Conservation (phyloP, 2,888 invertebrate species). For the Platerodrilus igneus region DNA sequence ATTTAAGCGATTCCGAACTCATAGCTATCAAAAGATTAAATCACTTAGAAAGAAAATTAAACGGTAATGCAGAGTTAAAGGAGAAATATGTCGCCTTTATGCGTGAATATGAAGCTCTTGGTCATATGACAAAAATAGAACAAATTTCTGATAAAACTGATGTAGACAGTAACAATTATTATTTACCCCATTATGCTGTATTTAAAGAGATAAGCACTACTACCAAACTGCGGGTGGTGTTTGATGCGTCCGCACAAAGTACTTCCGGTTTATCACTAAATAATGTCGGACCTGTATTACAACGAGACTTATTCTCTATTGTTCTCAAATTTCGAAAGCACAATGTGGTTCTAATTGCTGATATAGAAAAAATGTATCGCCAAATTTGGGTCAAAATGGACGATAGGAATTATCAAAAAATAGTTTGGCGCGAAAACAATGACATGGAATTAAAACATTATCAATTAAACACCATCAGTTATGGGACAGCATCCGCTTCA, state of each 20-base stretch:
- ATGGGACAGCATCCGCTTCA: slow-evolving; percentile 21
- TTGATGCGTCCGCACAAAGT: slow-evolving; percentile 16
- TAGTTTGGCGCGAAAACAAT: slow-evolving; percentile 21
- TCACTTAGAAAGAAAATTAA: too few relatives aligned
- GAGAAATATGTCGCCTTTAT: too few relatives aligned
- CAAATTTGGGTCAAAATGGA: slow-evolving; percentile 20
- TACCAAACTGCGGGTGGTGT: slow-evolving; percentile 19
- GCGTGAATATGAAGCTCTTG: too few relatives aligned
- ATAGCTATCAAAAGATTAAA: too few relatives aligned
- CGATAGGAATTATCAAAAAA: slow-evolving; percentile 22
- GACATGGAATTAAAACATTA: slow-evolving; percentile 12
- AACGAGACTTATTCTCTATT: slow-evolving; percentile 24
- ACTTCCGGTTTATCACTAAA: slow-evolving; percentile 12
- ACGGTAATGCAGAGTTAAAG: too few relatives aligned
- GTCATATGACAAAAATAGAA: too few relatives aligned
- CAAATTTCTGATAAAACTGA: too few relatives aligned
- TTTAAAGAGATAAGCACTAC: slow-evolving; percentile 9
- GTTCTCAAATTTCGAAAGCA: slow-evolving; percentile 20
- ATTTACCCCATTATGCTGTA: slow-evolving; percentile 16
- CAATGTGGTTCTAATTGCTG: slow-evolving; percentile 20
- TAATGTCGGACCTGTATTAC: slow-evolving; percentile 19
- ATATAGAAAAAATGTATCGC: slow-evolving; percentile 28
- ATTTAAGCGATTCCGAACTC: too few relatives aligned
- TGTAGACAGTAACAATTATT: too few relatives aligned
- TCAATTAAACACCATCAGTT: slow-evolving; percentile 25